Base-by-base conservation (phyloP, 2,888 invertebrate species). In the Lycophotia porphyrea region DNA sequence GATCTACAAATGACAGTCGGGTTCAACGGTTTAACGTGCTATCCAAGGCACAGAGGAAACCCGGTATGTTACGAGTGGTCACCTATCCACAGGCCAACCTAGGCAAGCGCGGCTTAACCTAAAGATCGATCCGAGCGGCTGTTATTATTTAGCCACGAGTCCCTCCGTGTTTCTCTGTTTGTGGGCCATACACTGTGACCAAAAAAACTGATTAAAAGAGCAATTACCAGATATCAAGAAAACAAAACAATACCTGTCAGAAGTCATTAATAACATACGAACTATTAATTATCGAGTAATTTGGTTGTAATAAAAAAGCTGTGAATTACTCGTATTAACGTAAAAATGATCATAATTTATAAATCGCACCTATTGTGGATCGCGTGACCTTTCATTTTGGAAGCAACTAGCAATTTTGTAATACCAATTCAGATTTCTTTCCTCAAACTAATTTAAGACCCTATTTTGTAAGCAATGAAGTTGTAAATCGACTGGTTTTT, bases 201-300 rank as follows among this genome's bases (percentile, higher is more conserved):
- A 39, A 66, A 74, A 64, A 74, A 44, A 73, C 60, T 5, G 34
- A 34, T 49, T 67, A 71, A 68, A 74, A 80, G 24, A 80, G 69
- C 61, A 67, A 80, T 82, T 70, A 78, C 78, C 63, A 58, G 34
- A 72, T 69, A 82, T 72, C 47, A 74, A 77, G 42, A 71, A 84
- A 81, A 79, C 74, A 75, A 87, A 81, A 77, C 71, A 80, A 78
- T 75, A 67, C 69, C 63, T 47, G 67, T 70, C 76, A 73, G 24
- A 78, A 80, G 49, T 58, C 79, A 84, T 84, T 78, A 72, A 80
- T 78, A 78, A 71, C 63, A 63, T 68, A 71, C 76, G 47, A 66
- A 71, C 78, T 82, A 86, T 85, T 87, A 87, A 89, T 91, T 87
- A 87, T 84, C 87, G 71, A 88, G 86, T 88, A 88, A 90, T 90